Evolutionary conservation across 1,140 invertebrate species (phyloP).

Genomic region (Eupristina koningsbergeri): DNA sequence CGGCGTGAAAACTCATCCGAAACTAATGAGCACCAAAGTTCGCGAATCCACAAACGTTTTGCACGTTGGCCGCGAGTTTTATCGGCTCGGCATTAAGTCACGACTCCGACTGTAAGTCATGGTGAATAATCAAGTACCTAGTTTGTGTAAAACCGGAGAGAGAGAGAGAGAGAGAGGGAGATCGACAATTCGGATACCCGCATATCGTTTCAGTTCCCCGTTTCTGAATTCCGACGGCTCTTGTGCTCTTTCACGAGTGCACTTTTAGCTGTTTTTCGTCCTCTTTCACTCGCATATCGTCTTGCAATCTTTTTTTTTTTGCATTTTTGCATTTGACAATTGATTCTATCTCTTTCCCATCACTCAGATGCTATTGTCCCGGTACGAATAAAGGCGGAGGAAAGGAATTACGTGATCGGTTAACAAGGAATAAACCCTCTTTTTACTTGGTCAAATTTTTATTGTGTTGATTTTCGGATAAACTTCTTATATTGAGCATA

Average conservation of each 20-base stretch:
- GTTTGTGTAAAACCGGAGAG: conserved; percentile 24
- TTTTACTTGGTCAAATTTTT: too few species aligned
- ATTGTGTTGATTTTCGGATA: neutral
- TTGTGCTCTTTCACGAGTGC: neutral
- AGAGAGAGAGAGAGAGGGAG: neutral
- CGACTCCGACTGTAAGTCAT: neutral
- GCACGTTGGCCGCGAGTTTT: neutral
- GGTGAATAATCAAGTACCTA: conserved; percentile 36
- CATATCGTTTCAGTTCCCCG: neutral
- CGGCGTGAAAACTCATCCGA: neutral
- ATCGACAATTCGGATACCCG: conserved; percentile 2
- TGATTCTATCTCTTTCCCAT: neutral
- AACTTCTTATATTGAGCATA: too few species aligned
- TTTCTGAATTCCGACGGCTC: neutral
- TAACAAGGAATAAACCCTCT: neutral
- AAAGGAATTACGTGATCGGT: neutral
- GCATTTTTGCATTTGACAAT: too few species aligned
- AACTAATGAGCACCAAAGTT: neutral
- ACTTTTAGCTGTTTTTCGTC: neutral
- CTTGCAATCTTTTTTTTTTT: too few species aligned
- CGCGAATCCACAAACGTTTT: neutral
- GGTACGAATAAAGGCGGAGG: too few species aligned
- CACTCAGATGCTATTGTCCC: neutral
- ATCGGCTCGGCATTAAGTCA: neutral
- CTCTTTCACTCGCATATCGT: conserved; percentile 11